Conservation (phyloP, 2,888 invertebrate genomes). For the Nowickia ferox region DNA sequence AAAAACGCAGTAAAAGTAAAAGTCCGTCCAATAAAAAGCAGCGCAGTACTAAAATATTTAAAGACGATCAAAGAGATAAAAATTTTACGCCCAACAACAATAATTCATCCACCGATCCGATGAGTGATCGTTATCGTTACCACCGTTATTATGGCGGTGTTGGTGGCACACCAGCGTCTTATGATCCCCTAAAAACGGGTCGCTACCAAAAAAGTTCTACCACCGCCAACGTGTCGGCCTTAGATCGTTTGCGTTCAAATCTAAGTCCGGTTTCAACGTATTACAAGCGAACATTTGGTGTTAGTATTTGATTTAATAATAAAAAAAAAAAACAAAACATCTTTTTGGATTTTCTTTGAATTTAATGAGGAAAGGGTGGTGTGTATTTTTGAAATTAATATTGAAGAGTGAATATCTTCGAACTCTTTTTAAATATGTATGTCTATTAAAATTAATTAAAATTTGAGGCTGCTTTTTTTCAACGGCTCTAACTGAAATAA, state of each 20-base stretch:
- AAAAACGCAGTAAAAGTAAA: slow-evolving; percentile 74
- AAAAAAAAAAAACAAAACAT: background rate
- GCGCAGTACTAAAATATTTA: slow-evolving; percentile 61
- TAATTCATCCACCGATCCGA: slow-evolving; percentile 73
- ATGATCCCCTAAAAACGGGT: slow-evolving; percentile 69
- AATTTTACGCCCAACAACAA: slow-evolving; percentile 69
- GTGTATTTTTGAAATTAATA: background rate
- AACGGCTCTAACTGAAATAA: too few species aligned
- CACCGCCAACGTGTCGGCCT: slow-evolving; percentile 78
- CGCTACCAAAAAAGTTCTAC: slow-evolving; percentile 81
- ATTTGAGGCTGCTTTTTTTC: too few species aligned
- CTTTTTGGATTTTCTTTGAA: slow-evolving; percentile 36
- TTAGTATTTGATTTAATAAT: slow-evolving; percentile 79
- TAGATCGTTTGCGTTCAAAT: slow-evolving; percentile 82
- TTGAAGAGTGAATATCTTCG: background rate
- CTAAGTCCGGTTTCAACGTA: slow-evolving; percentile 82
- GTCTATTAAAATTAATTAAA: too few species aligned
- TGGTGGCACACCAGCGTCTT: slow-evolving; percentile 69
- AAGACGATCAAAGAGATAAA: slow-evolving; percentile 70
- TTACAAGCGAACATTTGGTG: slow-evolving; percentile 82
- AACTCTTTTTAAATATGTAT: too few species aligned
- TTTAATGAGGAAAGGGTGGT: slow-evolving; percentile 16
- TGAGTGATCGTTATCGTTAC: slow-evolving; percentile 81
- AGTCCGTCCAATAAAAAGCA: slow-evolving; percentile 77
- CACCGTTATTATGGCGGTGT: slow-evolving; percentile 79